A percentile compares a stretch with the other conserved stretches of the same genome.
phyloP scores from a whole-genome alignment of 2,888 invertebrate species.

The Nephrocerus scutellatus region DNA sequence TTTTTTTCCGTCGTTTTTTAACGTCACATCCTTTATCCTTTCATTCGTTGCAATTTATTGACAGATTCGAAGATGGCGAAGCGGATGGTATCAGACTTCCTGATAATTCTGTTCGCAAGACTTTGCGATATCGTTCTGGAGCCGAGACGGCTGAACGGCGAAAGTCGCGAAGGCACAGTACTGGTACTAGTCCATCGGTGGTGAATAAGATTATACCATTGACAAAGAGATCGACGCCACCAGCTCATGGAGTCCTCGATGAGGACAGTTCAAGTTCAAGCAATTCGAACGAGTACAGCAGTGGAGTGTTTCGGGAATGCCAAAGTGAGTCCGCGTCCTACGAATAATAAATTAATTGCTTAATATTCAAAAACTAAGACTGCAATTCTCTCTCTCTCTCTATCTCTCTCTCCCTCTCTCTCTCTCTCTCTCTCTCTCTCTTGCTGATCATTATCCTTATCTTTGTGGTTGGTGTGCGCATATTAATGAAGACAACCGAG shows the following conservation, averaged over 20 bases:
- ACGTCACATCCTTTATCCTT: background rate
- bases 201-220: slow-evolving; percentile 37
- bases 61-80: slow-evolving; percentile 52
- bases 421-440: too few relatives aligned
- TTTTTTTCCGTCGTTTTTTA: slow-evolving; percentile 54
- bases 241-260: slow-evolving; percentile 39
- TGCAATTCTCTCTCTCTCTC: background rate
- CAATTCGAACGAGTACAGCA: slow-evolving; percentile 44
- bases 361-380: background rate
- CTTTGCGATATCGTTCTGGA: slow-evolving; percentile 61
- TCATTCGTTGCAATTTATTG: slow-evolving; percentile 4
- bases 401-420: background rate
- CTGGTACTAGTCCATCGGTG: slow-evolving; percentile 55
- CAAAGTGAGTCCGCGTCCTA: slow-evolving; percentile 31
- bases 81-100: slow-evolving; percentile 52
- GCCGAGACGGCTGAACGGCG: slow-evolving; percentile 61
- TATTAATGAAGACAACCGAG: slow-evolving; percentile 25
- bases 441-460: too few relatives aligned
- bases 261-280: slow-evolving; percentile 53
- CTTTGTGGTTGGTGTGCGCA: too few relatives aligned
- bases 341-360: background rate
- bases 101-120: slow-evolving; percentile 65
- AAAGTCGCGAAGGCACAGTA: slow-evolving; percentile 71
- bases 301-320: slow-evolving; percentile 39
- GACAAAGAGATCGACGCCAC: slow-evolving; percentile 36